Conservation (phyloP, 2,113 vertebrate genomes). For the Macrotus californicus region DNA sequence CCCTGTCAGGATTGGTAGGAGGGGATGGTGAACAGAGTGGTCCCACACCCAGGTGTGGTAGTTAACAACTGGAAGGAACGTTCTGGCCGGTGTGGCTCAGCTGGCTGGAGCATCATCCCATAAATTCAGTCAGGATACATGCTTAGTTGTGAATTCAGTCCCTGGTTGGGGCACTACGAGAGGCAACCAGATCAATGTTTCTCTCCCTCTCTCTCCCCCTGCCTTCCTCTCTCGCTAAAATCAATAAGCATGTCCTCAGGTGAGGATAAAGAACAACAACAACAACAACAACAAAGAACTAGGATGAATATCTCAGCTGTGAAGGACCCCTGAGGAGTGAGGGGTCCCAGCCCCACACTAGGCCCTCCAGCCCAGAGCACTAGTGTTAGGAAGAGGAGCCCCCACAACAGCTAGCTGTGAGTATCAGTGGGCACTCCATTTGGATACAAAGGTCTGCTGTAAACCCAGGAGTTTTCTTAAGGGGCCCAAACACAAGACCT, state of each 20-base stretch:
- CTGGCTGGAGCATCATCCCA: too few relatives aligned
- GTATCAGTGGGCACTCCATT: not conserved
- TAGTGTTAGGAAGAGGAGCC: not conserved
- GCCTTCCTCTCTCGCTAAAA: too few relatives aligned
- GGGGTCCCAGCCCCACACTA: too few relatives aligned
- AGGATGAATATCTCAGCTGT: not conserved
- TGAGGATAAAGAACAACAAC: too few relatives aligned
- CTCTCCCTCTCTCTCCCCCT: too few relatives aligned
- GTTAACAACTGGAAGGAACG: not conserved
- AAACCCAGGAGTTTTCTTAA: not conserved
- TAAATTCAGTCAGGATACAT: too few relatives aligned
- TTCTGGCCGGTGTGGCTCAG: too few relatives aligned
- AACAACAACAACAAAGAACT: not conserved
- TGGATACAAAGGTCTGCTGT: not conserved
- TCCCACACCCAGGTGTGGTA: not conserved
- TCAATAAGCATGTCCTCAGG: too few relatives aligned
- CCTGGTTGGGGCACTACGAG: too few relatives aligned
- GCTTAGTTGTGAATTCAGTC: too few relatives aligned
- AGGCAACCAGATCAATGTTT: too few relatives aligned
- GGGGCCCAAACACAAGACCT: not conserved
- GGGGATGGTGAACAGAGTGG: not conserved
- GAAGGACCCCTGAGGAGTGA: too few relatives aligned
- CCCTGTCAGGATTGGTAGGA: not conserved
- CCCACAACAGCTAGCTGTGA: not conserved
- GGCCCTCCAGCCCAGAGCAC: not conserved